These are phyloP conservation scores for Lumbricus terrestris DNA, from an alignment of 2,888 invertebrate species.

Conservation along the genomic window DNA sequence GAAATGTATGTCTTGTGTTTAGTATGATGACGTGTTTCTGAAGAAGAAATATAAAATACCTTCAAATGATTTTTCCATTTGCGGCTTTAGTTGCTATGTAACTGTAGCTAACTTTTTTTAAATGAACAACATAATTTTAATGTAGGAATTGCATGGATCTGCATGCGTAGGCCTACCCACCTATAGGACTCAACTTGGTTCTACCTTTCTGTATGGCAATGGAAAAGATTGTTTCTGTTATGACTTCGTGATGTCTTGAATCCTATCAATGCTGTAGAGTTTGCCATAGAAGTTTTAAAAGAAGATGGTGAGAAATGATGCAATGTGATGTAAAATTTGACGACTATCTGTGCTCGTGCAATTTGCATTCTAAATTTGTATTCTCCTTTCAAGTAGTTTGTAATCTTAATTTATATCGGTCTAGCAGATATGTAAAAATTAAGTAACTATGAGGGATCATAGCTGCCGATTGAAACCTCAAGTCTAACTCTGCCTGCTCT, in stretches of 20 bases:
- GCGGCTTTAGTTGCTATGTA: background rate
- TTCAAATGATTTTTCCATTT: background rate
- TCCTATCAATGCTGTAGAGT: background rate
- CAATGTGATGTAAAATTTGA: no score
- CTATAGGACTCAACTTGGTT: background rate
- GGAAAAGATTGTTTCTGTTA: background rate
- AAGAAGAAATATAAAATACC: background rate
- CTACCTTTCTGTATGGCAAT: background rate
- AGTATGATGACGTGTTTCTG: background rate
- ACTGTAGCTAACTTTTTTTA: background rate
- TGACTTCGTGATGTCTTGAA: background rate
- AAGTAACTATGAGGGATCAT: no score
- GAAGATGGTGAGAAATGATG: no score
- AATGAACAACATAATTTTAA: background rate
- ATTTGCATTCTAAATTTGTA: no score
- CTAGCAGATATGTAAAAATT: no score
- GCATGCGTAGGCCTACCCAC: background rate
- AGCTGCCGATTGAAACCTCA: no score
- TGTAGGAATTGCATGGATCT: background rate
- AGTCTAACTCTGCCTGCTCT: background rate
- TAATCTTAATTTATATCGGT: no score
- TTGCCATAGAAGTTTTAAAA: no score
- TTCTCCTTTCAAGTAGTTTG: no score
- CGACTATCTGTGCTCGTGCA: no score
- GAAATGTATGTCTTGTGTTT: background rate